Conservation (phyloP, 2,797 vertebrate genomes). For the Potorous gilbertii region DNA sequence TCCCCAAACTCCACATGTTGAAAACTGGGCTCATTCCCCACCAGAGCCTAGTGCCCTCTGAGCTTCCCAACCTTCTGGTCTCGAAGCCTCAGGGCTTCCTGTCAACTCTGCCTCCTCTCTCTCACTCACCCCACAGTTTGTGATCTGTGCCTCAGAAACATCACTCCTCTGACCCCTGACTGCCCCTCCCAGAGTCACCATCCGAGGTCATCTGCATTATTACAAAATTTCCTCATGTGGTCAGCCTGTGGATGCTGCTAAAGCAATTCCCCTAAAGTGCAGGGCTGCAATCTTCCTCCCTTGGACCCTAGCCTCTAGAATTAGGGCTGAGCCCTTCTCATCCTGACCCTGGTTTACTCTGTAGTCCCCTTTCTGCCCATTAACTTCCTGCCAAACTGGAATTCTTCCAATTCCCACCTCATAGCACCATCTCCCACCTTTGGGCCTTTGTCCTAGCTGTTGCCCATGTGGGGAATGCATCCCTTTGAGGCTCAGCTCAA, state of each 20-base stretch:
- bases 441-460: neutral
- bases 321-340: neutral
- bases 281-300: too few species aligned
- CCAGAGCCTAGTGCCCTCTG: neutral
- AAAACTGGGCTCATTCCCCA: neutral
- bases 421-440: neutral
- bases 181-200: neutral
- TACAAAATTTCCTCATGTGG: too few species aligned
- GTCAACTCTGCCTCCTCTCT: neutral
- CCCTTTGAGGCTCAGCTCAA: neutral
- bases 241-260: neutral
- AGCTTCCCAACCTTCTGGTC: neutral
- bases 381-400: neutral
- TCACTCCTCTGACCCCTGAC: too few species aligned
- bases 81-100: neutral
- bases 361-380: neutral
- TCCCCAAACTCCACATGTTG: neutral
- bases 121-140: neutral
- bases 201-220: neutral
- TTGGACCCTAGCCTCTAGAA: too few species aligned
- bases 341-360: neutral
- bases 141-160: neutral
- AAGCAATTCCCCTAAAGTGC: too few species aligned
- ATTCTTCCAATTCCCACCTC: neutral
- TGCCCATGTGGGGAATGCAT: neutral